phyloP scores from a whole-genome alignment of 2,113 vertebrate species.

The Gambusia affinis region DNA sequence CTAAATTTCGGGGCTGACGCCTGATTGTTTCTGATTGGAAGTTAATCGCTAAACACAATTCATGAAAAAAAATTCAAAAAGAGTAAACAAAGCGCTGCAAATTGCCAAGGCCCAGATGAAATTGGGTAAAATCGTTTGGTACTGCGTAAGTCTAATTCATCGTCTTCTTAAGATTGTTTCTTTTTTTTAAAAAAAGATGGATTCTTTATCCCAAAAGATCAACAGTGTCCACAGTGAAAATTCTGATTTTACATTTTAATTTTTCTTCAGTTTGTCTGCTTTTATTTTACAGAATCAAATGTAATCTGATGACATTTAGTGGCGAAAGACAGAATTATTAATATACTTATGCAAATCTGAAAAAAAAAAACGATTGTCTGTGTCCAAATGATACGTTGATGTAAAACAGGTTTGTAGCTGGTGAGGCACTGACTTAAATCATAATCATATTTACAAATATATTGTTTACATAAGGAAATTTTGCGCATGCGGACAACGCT shows the following conservation, averaged over 20 bases:
- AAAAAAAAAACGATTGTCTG: too few relatives aligned
- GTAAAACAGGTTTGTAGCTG: too few relatives aligned
- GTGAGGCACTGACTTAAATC: too few relatives aligned
- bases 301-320: too few relatives aligned
- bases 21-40: slow-evolving; percentile 33
- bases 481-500: too few relatives aligned
- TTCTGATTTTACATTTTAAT: background rate
- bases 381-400: too few relatives aligned
- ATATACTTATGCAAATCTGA: too few relatives aligned
- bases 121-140: slow-evolving; percentile 35
- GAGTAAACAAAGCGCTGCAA: slow-evolving; percentile 27
- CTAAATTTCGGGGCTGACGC: slow-evolving; percentile 27
- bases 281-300: background rate
- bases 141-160: slow-evolving; percentile 22
- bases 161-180: slow-evolving; percentile 1
- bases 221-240: background rate
- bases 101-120: slow-evolving; percentile 12
- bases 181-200: slow-evolving; percentile 8
- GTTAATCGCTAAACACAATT: slow-evolving; percentile 43
- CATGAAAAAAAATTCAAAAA: background rate
- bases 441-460: too few relatives aligned
- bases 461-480: too few relatives aligned
- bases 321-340: too few relatives aligned
- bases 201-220: background rate
- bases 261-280: background rate